phyloP scores from a whole-genome alignment of 2,888 invertebrate species.

The Ennomos fuscantarius region DNA sequence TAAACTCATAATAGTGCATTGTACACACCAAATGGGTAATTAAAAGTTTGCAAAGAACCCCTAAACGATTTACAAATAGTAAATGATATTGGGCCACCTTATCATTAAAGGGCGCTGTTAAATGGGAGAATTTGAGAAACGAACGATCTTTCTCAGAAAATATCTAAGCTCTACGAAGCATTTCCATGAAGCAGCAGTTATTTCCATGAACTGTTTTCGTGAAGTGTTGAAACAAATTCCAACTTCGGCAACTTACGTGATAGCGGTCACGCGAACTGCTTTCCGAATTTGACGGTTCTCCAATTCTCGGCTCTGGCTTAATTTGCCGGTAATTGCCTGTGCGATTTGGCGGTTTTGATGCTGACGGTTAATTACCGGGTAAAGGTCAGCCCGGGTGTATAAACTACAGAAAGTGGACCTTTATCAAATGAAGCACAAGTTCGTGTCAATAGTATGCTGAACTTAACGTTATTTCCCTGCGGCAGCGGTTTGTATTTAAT shows the following conservation, averaged over 20 bases:
- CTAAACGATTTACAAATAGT: too few species aligned
- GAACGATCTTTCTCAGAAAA: too few species aligned
- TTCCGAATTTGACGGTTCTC: conserved; percentile 58
- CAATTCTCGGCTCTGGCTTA: conserved; percentile 59
- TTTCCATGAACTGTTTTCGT: conserved; percentile 9
- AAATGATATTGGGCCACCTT: too few species aligned
- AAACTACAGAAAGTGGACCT: conserved; percentile 8
- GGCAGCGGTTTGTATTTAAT: too few species aligned
- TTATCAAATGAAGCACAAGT: conserved; percentile 18
- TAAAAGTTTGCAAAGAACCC: too few species aligned
- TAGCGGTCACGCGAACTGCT: conserved; percentile 62
- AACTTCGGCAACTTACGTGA: conserved; percentile 48
- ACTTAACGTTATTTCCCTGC: too few species aligned
- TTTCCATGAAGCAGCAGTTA: conserved; percentile 1
- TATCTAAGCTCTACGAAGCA: too few species aligned
- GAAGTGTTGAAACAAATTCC: conserved; percentile 11
- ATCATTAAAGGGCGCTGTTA: too few species aligned
- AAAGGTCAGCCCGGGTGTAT: conserved; percentile 21
- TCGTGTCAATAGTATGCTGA: conserved; percentile 5
- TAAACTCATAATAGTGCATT: too few species aligned
- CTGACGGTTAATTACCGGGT: conserved; percentile 25
- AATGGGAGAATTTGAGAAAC: too few species aligned
- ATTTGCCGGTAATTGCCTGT: conserved; percentile 53
- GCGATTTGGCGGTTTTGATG: conserved; percentile 45
- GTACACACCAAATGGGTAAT: too few species aligned